These are phyloP conservation scores for Cydia pomonella DNA, from an alignment of 1,140 invertebrate species.

Conservation along the genomic window DNA sequence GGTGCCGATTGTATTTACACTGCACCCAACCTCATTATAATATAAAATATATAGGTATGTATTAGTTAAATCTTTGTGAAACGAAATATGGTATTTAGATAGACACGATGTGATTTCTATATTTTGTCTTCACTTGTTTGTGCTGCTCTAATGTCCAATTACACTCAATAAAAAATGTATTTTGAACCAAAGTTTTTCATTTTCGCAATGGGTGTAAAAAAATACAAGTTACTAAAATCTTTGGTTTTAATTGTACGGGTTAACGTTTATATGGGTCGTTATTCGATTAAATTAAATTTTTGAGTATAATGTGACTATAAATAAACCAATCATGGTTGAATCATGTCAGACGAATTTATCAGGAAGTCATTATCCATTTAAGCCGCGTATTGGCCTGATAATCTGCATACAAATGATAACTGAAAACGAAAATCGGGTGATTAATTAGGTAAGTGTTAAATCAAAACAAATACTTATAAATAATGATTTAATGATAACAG, in stretches of 20 bases:
- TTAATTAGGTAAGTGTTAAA: neutral
- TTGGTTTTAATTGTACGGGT: neutral
- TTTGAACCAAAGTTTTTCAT: neutral
- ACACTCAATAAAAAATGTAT: slow-evolving; percentile 24
- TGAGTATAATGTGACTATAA: too few relatives aligned
- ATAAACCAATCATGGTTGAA: too few relatives aligned
- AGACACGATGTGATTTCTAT: slow-evolving; percentile 27
- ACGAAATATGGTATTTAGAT: neutral
- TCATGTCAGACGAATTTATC: neutral
- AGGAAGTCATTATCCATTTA: neutral
- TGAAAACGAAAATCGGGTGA: neutral
- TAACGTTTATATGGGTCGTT: too few relatives aligned
- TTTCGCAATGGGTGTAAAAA: neutral
- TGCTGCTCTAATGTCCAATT: slow-evolving; percentile 30
- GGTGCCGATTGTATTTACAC: slow-evolving; percentile 2
- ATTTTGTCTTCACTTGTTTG: slow-evolving; percentile 31
- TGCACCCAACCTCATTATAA: neutral
- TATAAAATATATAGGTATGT: neutral
- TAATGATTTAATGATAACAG: slow-evolving; percentile 22
- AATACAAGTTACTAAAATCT: neutral
- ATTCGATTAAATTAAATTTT: too few relatives aligned
- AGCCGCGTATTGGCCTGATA: neutral
- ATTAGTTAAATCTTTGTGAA: neutral
- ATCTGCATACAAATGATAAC: slow-evolving; percentile 2
- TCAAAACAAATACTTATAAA: slow-evolving; percentile 16